These are phyloP conservation scores for Butastur rufipennis DNA, from an alignment of 2,113 vertebrate genomes.

Conservation along the genomic window DNA sequence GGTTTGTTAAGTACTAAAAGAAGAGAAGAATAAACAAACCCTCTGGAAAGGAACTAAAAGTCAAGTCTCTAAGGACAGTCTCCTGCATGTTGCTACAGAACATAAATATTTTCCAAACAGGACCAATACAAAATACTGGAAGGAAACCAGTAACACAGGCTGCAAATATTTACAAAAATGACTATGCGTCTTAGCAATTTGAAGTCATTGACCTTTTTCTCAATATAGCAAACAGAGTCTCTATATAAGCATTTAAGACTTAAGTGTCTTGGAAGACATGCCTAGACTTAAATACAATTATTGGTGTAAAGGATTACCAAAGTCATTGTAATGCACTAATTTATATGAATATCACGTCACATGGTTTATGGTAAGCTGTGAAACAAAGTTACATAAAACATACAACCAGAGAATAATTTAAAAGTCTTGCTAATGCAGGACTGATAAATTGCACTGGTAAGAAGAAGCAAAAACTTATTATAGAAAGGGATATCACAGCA, in stretches of 20 bases:
- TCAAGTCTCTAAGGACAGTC: background rate
- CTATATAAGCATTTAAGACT: background rate
- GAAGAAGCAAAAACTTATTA: background rate
- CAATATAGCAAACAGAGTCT: background rate
- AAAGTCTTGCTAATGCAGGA: background rate
- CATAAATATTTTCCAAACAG: background rate
- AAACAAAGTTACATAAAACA: background rate
- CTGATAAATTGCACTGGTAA: background rate
- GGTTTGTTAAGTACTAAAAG: background rate
- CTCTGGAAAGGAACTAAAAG: background rate
- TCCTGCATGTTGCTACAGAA: background rate
- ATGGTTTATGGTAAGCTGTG: background rate
- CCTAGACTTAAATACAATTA: background rate
- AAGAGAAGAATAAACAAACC: background rate
- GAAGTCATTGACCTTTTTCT: conserved; percentile 22
- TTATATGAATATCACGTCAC: background rate
- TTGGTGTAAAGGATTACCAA: background rate
- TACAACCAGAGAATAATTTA: background rate
- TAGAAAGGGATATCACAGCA: background rate
- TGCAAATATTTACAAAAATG: background rate
- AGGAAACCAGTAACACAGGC: background rate
- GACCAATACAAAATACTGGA: background rate
- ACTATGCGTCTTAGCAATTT: background rate
- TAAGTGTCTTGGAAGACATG: background rate
- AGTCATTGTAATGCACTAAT: background rate